Evolutionary conservation across 2,888 invertebrate species (phyloP), one percentile per base, ranked within the genome.

Genomic region (Luperina testacea): DNA sequence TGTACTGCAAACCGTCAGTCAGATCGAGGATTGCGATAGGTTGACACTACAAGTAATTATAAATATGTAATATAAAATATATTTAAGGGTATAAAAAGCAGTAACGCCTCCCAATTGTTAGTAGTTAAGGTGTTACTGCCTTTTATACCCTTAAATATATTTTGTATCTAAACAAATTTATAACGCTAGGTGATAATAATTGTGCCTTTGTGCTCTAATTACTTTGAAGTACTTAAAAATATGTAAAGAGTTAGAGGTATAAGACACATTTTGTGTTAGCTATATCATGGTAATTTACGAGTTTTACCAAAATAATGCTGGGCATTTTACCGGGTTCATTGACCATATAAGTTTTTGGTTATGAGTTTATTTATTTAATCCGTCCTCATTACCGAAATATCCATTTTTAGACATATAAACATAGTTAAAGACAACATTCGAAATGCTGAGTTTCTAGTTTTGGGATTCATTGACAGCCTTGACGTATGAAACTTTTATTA

Each of bases 1-100:
- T 77, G 69, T 70, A 68, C 48, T 67, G 45, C 20, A 75, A 63
- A 64, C 11, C n/a, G 45, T 53, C 15, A 64, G 84, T 74, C 15
- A 13, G 48, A 63, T 42, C 11, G 24, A 63, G 20, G 32, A 27
- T 48, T 24, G 48, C 15, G 6, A 32, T 45, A 63, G 32, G 38
- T 63, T 45, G 53, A 32, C 32, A 32, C 32, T 32, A 32, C 1
- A 32, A 32, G 32, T 32, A 1, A 32, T 32, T 32, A 32, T 32
- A 32, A 32, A 32, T 32, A n/a, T n/a, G n/a, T n/a, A 32, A 57
- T 24, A 24, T 15, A 61, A 76, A 57, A 82, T 32, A 42, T 57
- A 0, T 64, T 42, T 38, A 32, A 38, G n/a, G 20, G 24, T 59
- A 57, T 64, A 64, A 61, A 65, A 74, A 61, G 2, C 38, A 80